Percentiles rank a stretch among this genome's conserved stretches.
These are phyloP conservation scores for Heliconius hermathena DNA, from an alignment of 1,140 invertebrate species.

Conservation along the genomic window DNA sequence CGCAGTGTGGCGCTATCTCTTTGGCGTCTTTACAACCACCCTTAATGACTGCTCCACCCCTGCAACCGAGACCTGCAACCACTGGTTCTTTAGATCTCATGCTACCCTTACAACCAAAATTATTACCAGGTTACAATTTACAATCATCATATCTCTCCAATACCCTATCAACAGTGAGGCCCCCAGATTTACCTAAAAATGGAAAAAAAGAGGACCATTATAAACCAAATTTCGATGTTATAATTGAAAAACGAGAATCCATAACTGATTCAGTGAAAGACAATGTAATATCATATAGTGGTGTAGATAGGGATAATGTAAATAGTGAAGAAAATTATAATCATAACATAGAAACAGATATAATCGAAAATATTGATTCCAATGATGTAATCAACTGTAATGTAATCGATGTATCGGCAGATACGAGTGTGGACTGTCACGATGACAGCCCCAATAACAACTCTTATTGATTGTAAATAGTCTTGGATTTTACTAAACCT, in stretches of 20 bases:
- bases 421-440: constrained; percentile 54
- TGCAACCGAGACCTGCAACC: constrained; percentile 86
- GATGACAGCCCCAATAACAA: constrained; percentile 73
- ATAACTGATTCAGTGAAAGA: constrained; percentile 49
- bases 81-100: constrained; percentile 85
- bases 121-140: constrained; percentile 80
- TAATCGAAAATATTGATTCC: constrained; percentile 44
- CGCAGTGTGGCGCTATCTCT: constrained; percentile 75
- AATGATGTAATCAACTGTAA: constrained; percentile 74
- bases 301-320: constrained; percentile 60
- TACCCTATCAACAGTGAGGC: constrained; percentile 74
- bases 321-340: constrained; percentile 54
- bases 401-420: constrained; percentile 52
- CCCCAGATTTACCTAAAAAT: constrained; percentile 61
- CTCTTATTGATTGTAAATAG: constrained; percentile 53
- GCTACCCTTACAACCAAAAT: constrained; percentile 85
- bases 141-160: constrained; percentile 73
- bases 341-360: constrained; percentile 42
- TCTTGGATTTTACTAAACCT: constrained; percentile 34
- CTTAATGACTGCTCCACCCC: constrained; percentile 78
- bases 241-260: constrained; percentile 67
- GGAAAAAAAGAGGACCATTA: constrained; percentile 52
- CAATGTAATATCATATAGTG: constrained; percentile 47
- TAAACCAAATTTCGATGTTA: constrained; percentile 65
- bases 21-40: constrained; percentile 77